Base-by-base conservation (phyloP, 2,113 vertebrate genomes). In the Oreotrochilus melanogaster region DNA sequence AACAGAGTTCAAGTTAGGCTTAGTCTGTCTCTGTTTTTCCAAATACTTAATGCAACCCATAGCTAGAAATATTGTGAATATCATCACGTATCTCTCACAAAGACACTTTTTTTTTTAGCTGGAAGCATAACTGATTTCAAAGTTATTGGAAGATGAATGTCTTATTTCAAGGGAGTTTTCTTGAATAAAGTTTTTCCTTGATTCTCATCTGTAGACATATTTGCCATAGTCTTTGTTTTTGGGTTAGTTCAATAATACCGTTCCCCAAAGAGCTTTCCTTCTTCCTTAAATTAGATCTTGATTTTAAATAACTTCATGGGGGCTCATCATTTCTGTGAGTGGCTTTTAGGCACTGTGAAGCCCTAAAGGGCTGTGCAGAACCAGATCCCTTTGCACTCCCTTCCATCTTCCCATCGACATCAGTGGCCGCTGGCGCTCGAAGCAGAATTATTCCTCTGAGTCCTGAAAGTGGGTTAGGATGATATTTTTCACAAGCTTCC, bases 101-200 rank as follows among this genome's bases (percentile, higher is more conserved):
- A 48, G 37, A 73, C 18, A 19, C 6, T 3, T 56, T 42, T 39
- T 39, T 39, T 71, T 78, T 51, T 21, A 73, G 43, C 69, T 86
- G 69, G n/a, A 91, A 92, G 56, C 60, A 39, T 78, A 86, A 70
- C n/a, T 51, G 37, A 78, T 94, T 86, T 91, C 42, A 83, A 80
- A 92, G 51, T 50, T 88, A 66, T 24, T 47, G 35, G 45, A 58
- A 21, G 7, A 27, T 64, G 37, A 79, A 86, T 25, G 12, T 21
- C 4, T 58, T 79, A 42, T 83, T 81, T 87, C 61, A 76, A 58
- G 71, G 13, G 39, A 12, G 24, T 27, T 72, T 60, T 47, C 78
- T 58, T 5, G 48, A 60, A 28, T 39, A 18, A 42, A 53, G 5
- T 0, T 73, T 79, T 92, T 88, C 6, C n/a, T 84, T 78, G 14